Evolutionary conservation across 2,888 invertebrate species (phyloP), one percentile per base, ranked within the genome.

Genomic region (Girardia tigrina): DNA sequence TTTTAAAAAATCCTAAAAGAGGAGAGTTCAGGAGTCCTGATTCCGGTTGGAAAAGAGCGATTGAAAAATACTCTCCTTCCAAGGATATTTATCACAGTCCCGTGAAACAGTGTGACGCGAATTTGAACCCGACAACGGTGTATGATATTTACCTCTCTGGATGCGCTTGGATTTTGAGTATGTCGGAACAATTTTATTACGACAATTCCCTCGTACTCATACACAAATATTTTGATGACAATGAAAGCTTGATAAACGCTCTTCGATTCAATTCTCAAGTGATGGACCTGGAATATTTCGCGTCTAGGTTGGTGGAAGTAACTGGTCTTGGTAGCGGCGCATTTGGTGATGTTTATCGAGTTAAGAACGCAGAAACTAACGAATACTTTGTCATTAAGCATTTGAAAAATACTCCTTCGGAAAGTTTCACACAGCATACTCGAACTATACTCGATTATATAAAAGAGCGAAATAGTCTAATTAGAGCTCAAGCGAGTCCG

Each of bases 171-270:
- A 23, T 56, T 20, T 56, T n/a, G 6, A 4, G n/a, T 12, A 56
- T 56, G 56, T 20, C 20, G n/a, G 56, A 56, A 56, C 56, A 56
- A 23, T 56, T 56, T 56, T 56, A 56, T 56, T 56, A 56, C 56
- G 56, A 56, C 56, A 56, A 56, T 56, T 4, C 8, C n/a, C n/a
- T 56, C 4, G 23, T 56, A 4, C n/a, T 56, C 6, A 6, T 56
- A n/a, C 56, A 56, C n/a, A 56, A 56, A n/a, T 56, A 56, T n/a
- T 56, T 56, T 56, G 4, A 16, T 23, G 4, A 56, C 23, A 4
- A 4, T 6, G 4, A 8, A 4, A n/a, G 23, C 6, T 23, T 56
- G 6, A 56, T 20, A 56, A 56, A 20, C 6, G 23, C 23, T 56
- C 56, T 56, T 56, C 4, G 4, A 16, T 2, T 56, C 8, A 56